Evolutionary conservation across 1,140 invertebrate genomes (phyloP).

Genomic region (Caenorhabditis remanei): DNA sequence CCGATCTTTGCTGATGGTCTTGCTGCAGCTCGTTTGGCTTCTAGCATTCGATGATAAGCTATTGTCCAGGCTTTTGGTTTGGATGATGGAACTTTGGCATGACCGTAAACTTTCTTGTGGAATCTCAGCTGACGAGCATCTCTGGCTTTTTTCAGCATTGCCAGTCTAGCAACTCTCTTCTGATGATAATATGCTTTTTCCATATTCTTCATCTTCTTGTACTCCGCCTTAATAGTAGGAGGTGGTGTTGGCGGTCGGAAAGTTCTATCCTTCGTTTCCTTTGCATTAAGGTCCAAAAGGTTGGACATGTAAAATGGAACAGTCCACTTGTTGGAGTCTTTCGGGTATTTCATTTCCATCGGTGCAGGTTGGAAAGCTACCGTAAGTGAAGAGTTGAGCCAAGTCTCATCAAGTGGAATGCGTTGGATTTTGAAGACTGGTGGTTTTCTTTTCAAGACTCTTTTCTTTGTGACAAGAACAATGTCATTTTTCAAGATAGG

Average conservation of each 20-base stretch:
- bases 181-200: background rate
- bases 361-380: background rate
- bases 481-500: slow-evolving; percentile 41
- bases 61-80: slow-evolving; percentile 1
- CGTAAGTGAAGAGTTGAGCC: background rate
- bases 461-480: slow-evolving; percentile 19
- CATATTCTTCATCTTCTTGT: background rate
- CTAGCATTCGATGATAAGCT: background rate
- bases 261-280: slow-evolving; percentile 3
- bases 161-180: background rate
- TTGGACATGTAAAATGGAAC: slow-evolving; percentile 8
- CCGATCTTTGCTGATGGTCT: no score
- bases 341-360: background rate
- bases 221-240: background rate
- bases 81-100: background rate
- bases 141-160: background rate
- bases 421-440: slow-evolving; percentile 4
- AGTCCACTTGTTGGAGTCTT: background rate
- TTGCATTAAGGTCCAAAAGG: background rate
- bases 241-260: slow-evolving; percentile 27
- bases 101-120: slow-evolving; percentile 5
- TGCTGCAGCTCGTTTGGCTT: background rate
- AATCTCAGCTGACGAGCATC: slow-evolving; percentile 18
- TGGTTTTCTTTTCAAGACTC: background rate
- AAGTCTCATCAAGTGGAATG: background rate